A percentile compares a stretch with the other conserved stretches of the same genome.
Evolutionary conservation across 2,113 vertebrate genomes (phyloP).

Genomic region (Scomber colias): DNA sequence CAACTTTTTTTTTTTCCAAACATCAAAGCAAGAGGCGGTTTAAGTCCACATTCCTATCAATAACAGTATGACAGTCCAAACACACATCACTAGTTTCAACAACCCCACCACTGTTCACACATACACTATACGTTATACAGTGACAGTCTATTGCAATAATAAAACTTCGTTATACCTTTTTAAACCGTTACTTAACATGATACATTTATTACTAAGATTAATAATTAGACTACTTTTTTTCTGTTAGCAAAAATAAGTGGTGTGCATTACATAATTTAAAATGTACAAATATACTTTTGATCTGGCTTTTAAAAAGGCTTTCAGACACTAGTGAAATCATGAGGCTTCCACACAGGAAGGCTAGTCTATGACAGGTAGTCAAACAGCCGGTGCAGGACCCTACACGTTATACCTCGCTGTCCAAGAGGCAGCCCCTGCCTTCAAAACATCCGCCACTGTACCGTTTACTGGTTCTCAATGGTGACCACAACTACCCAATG

Average conservation of each 20-base stretch:
- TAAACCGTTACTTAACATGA: constrained; percentile 69
- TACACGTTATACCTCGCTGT: constrained; percentile 14
- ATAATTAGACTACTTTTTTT: constrained; percentile 78
- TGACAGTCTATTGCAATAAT: constrained; percentile 80
- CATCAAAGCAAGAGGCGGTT: constrained; percentile 58
- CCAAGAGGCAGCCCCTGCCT: not conserved
- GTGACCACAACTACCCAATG: constrained; percentile 2
- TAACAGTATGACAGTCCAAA: constrained; percentile 77
- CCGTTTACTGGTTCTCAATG: constrained; percentile 38
- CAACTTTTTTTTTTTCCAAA: constrained; percentile 49
- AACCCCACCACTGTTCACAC: constrained; percentile 68
- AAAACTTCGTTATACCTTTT: constrained; percentile 71
- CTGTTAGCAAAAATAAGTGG: constrained; percentile 87
- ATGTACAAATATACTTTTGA: constrained; percentile 92
- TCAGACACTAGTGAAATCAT: constrained; percentile 68
- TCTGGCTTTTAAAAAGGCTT: constrained; percentile 91
- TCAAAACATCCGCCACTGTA: constrained; percentile 36
- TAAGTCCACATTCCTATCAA: constrained; percentile 65
- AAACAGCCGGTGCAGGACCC: constrained; percentile 48
- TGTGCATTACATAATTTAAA: constrained; percentile 88
- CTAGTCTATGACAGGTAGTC: constrained; percentile 57
- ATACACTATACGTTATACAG: constrained; percentile 67
- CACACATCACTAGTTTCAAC: constrained; percentile 69
- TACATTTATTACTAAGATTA: constrained; percentile 80
- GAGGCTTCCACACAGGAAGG: constrained; percentile 52